A percentile compares a stretch with the other conserved stretches of the same genome.
Evolutionary conservation across 2,888 invertebrate genomes (phyloP).

Genomic region (Serrognathus titanus): DNA sequence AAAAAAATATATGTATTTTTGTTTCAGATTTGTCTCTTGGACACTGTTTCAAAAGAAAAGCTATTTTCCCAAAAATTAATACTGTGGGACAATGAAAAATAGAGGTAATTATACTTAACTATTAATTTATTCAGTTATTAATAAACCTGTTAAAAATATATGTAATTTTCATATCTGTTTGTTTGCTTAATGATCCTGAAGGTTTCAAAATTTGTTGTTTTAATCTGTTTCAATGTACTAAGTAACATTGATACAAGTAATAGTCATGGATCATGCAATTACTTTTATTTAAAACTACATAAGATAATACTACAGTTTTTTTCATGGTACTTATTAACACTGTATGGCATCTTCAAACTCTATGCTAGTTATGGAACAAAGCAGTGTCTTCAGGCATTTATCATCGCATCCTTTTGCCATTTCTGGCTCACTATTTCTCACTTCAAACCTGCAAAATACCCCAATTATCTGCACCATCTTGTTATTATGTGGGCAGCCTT

Average conservation of each 20-base stretch:
- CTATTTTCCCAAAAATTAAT: slow-evolving; percentile 51
- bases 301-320: too few relatives aligned
- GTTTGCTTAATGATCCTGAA: too few relatives aligned
- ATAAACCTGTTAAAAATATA: too few relatives aligned
- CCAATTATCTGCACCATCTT: too few relatives aligned
- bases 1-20: slow-evolving; percentile 5
- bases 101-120: background rate
- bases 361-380: slow-evolving; percentile 28
- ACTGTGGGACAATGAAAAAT: slow-evolving; percentile 3
- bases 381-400: slow-evolving; percentile 25
- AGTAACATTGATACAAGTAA: too few relatives aligned
- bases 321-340: slow-evolving; percentile 4
- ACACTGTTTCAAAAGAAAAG: slow-evolving; percentile 56
- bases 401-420: slow-evolving; percentile 30
- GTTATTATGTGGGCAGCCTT: too few relatives aligned
- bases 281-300: too few relatives aligned
- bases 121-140: too few relatives aligned
- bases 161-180: too few relatives aligned
- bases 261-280: too few relatives aligned
- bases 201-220: too few relatives aligned
- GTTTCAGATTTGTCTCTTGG: slow-evolving; percentile 55
- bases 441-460: slow-evolving; percentile 24
- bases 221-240: too few relatives aligned
- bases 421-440: slow-evolving; percentile 30
- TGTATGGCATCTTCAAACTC: slow-evolving; percentile 24